Evolutionary conservation across 2,797 vertebrate genomes (phyloP), one percentile per base, ranked within the genome.

Genomic region (Microchirus variegatus): DNA sequence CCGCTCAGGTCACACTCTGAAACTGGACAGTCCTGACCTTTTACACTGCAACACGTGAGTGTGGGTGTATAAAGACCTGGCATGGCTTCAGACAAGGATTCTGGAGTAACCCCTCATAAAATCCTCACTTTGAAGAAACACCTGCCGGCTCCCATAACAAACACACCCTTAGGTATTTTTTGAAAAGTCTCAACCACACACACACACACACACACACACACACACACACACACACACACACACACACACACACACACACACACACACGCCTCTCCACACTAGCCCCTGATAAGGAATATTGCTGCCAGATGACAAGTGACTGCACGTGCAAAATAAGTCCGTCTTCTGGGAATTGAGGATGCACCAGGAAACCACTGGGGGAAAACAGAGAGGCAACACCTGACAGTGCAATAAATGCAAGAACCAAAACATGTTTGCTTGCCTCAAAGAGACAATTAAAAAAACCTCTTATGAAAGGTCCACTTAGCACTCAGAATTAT

Each of bases 101-200:
- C 50, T 46, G 75, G 79, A 76, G 82, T 77, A 80, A 73, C 62
- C 69, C 78, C 78, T 46, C n/a, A 42, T 67, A 64, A 22, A 67
- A 49, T 47, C 74, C 63, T 60, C 64, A 83, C 89, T 91, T 90
- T 91, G 89, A 91, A 89, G 89, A 80, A 60, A 83, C 90, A 92
- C 90, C 89, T 88, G 90, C 54, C 68, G 8, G 12, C 52, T 26
- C 38, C 37, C 56, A 48, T 53, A 38, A 63, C 26, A 40, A 4
- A 9, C 47, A 57, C 16, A 3, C 26, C 12, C 41, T 40, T 59
- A 19, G 38, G 17, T 52, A 14, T 48, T 59, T 59, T 19, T 11
- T 18, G 22, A 22, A 18, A 44, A 18, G 16, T 14, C 38, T 41
- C 50, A 65, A 36, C 3, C 35, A 36, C 46, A 59, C 0, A 41